Percentiles rank a stretch among this genome's conserved stretches.
These are phyloP conservation scores for Acrocyrtus sp. DNA, from an alignment of 2,888 invertebrate species.

Conservation along the genomic window DNA sequence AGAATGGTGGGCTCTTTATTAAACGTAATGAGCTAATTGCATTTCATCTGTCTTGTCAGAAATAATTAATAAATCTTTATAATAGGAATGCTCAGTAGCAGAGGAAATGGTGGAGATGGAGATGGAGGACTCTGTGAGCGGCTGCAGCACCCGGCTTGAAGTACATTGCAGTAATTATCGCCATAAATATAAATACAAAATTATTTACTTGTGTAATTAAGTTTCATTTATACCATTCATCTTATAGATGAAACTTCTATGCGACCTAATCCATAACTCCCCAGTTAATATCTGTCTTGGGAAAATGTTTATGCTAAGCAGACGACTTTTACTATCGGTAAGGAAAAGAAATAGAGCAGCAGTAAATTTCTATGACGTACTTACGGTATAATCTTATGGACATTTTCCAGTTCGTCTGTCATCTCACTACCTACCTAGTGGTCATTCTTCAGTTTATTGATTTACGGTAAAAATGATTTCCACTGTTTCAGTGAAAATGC, in stretches of 20 bases:
- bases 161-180: too few relatives aligned
- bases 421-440: conserved; percentile 13
- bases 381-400: neutral
- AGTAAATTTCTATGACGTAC: too few relatives aligned
- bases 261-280: conserved; percentile 24
- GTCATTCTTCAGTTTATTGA: conserved; percentile 24
- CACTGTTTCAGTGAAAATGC: too few relatives aligned
- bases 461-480: too few relatives aligned
- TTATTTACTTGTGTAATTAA: neutral
- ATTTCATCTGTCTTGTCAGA: neutral
- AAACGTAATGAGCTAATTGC: neutral
- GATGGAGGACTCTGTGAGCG: conserved; percentile 13
- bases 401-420: conserved; percentile 19
- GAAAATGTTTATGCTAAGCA: conserved; percentile 17
- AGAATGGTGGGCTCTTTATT: too few relatives aligned
- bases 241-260: conserved; percentile 36
- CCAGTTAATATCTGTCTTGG: conserved; percentile 19
- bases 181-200: too few relatives aligned
- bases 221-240: neutral
- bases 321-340: conserved; percentile 9
- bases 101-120: conserved; percentile 30
- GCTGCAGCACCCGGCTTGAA: too few relatives aligned
- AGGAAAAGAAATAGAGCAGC: too few relatives aligned
- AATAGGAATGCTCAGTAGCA: conserved; percentile 28
- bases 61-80: neutral